Percentiles rank a stretch among this genome's conserved stretches.
Conservation (phyloP, 1,140 invertebrate species). For the Ostrea denselamellosa region DNA sequence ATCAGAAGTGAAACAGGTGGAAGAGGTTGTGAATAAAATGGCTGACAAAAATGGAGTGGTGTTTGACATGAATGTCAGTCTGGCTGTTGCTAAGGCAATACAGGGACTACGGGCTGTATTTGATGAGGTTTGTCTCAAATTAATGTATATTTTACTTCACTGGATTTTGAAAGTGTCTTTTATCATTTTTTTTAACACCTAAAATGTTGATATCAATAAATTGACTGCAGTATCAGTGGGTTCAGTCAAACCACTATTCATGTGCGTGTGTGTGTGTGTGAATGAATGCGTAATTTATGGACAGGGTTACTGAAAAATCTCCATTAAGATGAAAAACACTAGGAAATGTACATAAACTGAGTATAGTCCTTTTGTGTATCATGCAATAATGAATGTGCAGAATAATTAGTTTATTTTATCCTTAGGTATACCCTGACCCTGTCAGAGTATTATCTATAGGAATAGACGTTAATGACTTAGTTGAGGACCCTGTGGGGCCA, state of each 20-base stretch:
- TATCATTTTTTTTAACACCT: too few relatives aligned
- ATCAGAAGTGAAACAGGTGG: conserved; percentile 91
- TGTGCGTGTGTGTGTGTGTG: too few relatives aligned
- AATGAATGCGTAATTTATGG: too few relatives aligned
- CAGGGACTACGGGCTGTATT: conserved; percentile 98
- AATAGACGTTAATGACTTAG: conserved; percentile 92
- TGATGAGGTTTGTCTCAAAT: conserved; percentile 85
- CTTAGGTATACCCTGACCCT: conserved; percentile 95
- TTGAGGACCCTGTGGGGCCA: conserved; percentile 89
- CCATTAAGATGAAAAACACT: not conserved
- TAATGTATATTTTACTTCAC: not conserved
- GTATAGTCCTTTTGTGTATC: not conserved
- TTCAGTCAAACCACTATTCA: too few relatives aligned
- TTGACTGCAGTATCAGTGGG: too few relatives aligned
- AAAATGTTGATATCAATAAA: too few relatives aligned
- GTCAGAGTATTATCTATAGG: conserved; percentile 98
- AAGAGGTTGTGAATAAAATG: conserved; percentile 88
- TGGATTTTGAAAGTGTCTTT: too few relatives aligned
- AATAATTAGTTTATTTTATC: conserved; percentile 61
- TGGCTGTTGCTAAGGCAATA: conserved; percentile 93
- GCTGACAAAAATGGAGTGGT: conserved; percentile 90
- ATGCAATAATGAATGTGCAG: not conserved
- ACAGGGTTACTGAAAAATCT: not conserved
- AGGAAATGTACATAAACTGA: too few relatives aligned
- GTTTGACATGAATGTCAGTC: conserved; percentile 92